Conservation (phyloP, 2,888 invertebrate genomes). For the Xylota sylvarum region DNA sequence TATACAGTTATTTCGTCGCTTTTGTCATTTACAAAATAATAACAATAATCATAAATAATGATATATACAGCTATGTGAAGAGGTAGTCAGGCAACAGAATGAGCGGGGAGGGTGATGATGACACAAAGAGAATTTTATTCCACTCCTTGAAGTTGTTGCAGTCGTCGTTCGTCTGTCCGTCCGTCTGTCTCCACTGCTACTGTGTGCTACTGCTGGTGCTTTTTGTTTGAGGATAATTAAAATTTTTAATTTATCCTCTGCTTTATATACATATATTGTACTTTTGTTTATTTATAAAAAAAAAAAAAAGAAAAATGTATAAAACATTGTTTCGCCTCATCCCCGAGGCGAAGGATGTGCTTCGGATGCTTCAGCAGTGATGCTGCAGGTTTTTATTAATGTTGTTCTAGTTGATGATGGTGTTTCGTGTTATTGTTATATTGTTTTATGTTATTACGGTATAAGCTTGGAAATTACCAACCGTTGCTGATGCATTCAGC, state of each 20-base stretch:
- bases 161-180: slow-evolving; percentile 53
- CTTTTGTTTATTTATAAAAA: slow-evolving; percentile 65
- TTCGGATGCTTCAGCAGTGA: slow-evolving; percentile 61
- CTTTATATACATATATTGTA: slow-evolving; percentile 67
- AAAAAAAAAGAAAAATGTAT: slow-evolving; percentile 33
- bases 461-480: slow-evolving; percentile 69
- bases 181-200: slow-evolving; percentile 55
- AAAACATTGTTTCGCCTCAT: slow-evolving; percentile 65
- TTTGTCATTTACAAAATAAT: slow-evolving; percentile 74
- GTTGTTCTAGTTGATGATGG: slow-evolving; percentile 75
- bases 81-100: background rate
- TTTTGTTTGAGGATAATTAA: slow-evolving; percentile 75
- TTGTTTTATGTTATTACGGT: slow-evolving; percentile 74
- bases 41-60: slow-evolving; percentile 72
- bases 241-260: slow-evolving; percentile 75
- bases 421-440: slow-evolving; percentile 75
- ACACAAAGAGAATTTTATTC: slow-evolving; percentile 71
- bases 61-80: slow-evolving; percentile 33
- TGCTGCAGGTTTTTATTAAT: slow-evolving; percentile 75
- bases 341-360: slow-evolving; percentile 62
- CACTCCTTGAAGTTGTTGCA: slow-evolving; percentile 67
- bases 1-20: slow-evolving; percentile 60
- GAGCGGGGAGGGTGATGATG: slow-evolving; percentile 56
- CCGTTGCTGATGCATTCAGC: slow-evolving; percentile 63
- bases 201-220: slow-evolving; percentile 65